Conservation (phyloP, 2,113 vertebrate species). For the Saccopteryx leptura region DNA sequence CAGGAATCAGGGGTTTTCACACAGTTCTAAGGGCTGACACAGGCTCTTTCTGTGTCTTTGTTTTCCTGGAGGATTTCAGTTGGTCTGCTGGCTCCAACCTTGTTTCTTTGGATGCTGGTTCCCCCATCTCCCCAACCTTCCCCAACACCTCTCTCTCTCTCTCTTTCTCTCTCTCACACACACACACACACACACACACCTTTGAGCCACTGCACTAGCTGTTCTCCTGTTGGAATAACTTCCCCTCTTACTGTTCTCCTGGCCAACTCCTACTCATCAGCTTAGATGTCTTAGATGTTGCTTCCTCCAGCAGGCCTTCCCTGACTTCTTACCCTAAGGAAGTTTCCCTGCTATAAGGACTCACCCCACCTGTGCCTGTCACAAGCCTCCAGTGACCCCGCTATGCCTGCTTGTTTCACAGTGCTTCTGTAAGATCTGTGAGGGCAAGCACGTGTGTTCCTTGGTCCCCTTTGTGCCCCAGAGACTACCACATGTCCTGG, state of each 20-base stretch:
- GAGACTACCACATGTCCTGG: neutral
- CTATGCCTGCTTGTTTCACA: neutral
- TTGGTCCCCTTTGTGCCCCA: neutral
- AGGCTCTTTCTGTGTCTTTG: rapidly evolving
- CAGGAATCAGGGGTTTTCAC: neutral
- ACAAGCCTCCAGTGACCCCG: rapidly evolving
- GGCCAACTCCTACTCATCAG: neutral
- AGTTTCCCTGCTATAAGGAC: neutral
- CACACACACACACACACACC: neutral
- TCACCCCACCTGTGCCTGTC: no score
- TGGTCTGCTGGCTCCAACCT: neutral
- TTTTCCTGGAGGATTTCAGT: neutral
- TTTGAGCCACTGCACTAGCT: neutral
- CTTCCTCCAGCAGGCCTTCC: neutral
- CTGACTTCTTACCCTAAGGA: neutral
- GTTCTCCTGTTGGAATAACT: neutral
- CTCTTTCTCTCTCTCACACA: no score
- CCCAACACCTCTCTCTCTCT: no score
- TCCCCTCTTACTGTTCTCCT: neutral
- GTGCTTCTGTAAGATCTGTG: neutral
- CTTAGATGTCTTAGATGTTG: neutral
- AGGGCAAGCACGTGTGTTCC: neutral
- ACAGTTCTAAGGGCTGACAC: neutral
- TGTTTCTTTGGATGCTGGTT: no score
- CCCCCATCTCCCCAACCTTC: no score